Evolutionary conservation across 2,888 invertebrate species (phyloP), one percentile per base, ranked within the genome.

Genomic region (Agonopterix heracliana): DNA sequence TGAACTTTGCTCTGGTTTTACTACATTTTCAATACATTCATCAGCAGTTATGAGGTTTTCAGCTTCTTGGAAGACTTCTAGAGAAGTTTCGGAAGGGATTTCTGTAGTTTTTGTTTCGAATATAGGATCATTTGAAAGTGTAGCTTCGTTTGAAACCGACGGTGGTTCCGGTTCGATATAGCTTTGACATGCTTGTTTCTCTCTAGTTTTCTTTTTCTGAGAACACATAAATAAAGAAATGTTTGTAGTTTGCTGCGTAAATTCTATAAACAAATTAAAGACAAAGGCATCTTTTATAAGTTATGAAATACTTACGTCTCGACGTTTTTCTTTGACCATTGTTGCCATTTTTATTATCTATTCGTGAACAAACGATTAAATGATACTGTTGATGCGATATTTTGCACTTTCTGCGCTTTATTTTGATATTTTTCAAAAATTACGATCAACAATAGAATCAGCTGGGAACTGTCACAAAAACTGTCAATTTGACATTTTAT

Each of bases 271-370:
- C 42, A 47, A 36, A 48, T 47, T 47, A 45, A 46, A 13, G 45
- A 59, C 47, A 54, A 55, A 57, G 51, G 51, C 38, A 0, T 12
- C 17, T 17, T 41, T 11, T 17, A 14, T 44, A 45, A 17, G 47
- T 12, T 9, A 14, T 14, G 26, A 46, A 17, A 45, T 41, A 63
- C 68, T 52, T 73, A 86, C 86, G 62, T 79, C 76, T 54, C 65
- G 71, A 17, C 71, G 72, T 69, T 84, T 84, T 55, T 83, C 84
- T 61, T 83, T 87, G 9, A 81, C 60, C 77, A 86, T 75, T 44
- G 85, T 81, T 54, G 86, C 85, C 86, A 86, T 86, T 47, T 46
- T 50, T 17, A 38, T 38, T 41, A 41, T 41, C 12, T 12, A 41
- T 3, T 13, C 13, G 3, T 13, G 3, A 9, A 10, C 38, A 38